A percentile compares a stretch with the other conserved stretches of the same genome.
Evolutionary conservation across 2,888 invertebrate genomes (phyloP).

Genomic region (Mythimna ferrago): DNA sequence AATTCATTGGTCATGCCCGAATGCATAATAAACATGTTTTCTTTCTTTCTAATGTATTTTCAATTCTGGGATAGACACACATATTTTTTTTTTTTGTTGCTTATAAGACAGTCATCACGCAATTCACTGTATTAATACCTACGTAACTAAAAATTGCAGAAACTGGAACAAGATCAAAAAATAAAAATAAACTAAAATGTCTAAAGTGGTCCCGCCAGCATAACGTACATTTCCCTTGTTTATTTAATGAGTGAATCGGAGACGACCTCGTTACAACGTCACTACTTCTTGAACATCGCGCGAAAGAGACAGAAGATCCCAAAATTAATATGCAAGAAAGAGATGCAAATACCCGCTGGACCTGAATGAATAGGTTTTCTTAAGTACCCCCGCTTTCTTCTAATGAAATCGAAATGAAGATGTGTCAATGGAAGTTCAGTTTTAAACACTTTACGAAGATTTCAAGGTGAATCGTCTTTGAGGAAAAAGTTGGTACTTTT

Average conservation of each 20-base stretch:
- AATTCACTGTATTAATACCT: neutral
- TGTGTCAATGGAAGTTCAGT: constrained; percentile 73
- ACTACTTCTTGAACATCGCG: constrained; percentile 78
- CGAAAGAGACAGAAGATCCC: constrained; percentile 72
- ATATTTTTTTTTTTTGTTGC: neutral
- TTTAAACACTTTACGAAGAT: constrained; percentile 60
- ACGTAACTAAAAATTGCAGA: neutral
- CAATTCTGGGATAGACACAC: too few relatives aligned
- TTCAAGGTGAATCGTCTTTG: constrained; percentile 65
- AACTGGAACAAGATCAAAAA: neutral
- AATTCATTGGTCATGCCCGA: too few relatives aligned
- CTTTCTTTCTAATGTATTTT: too few relatives aligned
- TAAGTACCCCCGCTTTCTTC: constrained; percentile 74
- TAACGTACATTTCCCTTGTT: constrained; percentile 81
- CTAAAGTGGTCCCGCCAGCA: constrained; percentile 56
- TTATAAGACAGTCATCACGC: neutral
- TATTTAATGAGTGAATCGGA: constrained; percentile 89
- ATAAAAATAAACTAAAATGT: neutral
- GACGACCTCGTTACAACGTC: constrained; percentile 89
- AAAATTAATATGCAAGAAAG: constrained; percentile 64
- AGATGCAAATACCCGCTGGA: constrained; percentile 74
- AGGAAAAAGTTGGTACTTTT: constrained; percentile 36
- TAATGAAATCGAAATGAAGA: constrained; percentile 82
- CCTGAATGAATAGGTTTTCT: constrained; percentile 86
- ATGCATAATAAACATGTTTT: too few relatives aligned